Percentiles rank a stretch among this genome's conserved stretches.
Conservation (phyloP, 2,888 invertebrate species). For the Thecocarcelia acutangulata region DNA sequence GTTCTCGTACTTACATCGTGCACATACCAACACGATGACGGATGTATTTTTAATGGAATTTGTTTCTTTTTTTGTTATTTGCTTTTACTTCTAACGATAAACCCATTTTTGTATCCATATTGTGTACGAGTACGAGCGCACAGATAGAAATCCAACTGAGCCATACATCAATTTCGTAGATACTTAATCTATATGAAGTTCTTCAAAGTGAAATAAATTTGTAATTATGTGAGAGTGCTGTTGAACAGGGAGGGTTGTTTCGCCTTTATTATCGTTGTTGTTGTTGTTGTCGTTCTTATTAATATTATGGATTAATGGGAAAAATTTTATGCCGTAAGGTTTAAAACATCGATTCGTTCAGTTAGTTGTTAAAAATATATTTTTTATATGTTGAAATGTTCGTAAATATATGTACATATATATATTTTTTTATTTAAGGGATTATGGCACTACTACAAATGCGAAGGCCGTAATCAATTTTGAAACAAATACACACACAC, state of each 20-base stretch:
- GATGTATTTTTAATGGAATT: conserved; percentile 42
- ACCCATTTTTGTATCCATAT: conserved; percentile 45
- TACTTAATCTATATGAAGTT: conserved; percentile 32
- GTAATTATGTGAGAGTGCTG: conserved; percentile 20
- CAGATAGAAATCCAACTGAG: conserved; percentile 43
- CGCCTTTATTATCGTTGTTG: neutral
- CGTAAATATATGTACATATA: conserved; percentile 12
- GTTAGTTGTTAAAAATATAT: conserved; percentile 33
- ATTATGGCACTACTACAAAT: conserved; percentile 35
- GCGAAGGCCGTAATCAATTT: conserved; percentile 31
- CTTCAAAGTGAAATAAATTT: conserved; percentile 28
- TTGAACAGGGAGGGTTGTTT: conserved; percentile 31
- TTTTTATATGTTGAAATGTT: conserved; percentile 19
- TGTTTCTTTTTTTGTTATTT: conserved; percentile 15
- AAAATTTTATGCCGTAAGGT: conserved; percentile 54
- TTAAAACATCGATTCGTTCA: conserved; percentile 57
- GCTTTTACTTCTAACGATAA: conserved; percentile 40
- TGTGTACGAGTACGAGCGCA: neutral
- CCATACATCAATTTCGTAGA: conserved; percentile 40
- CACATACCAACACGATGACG: conserved; percentile 14
- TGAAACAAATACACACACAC: neutral
- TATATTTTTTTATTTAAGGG: conserved; percentile 15
- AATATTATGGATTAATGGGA: conserved; percentile 56
- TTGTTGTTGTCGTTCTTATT: conserved; percentile 2
- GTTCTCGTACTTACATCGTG: conserved; percentile 13